Evolutionary conservation across 2,113 vertebrate genomes (phyloP).

Genomic region (Hippocampus abdominalis): DNA sequence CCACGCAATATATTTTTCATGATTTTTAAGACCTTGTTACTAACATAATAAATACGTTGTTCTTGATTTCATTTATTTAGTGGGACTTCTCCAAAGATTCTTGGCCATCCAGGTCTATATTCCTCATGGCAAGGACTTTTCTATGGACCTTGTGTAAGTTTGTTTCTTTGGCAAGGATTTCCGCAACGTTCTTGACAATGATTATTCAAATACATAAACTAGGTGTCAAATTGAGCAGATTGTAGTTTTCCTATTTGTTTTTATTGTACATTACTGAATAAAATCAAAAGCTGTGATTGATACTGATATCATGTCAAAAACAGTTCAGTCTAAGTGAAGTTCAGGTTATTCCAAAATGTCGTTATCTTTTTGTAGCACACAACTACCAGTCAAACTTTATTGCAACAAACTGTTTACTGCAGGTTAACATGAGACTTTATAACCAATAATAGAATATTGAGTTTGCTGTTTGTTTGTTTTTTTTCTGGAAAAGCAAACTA

Average conservation of each 20-base stretch:
- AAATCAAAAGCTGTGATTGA: neutral
- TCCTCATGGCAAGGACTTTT: constrained; percentile 69
- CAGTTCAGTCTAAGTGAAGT: neutral
- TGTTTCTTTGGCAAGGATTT: neutral
- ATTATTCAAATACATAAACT: neutral
- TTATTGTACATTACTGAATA: neutral
- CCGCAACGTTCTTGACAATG: neutral
- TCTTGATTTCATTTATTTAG: constrained; percentile 35
- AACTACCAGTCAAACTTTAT: neutral
- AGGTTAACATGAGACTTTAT: neutral
- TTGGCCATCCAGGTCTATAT: constrained; percentile 73
- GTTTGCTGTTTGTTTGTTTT: neutral
- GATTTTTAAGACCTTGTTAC: constrained; percentile 1
- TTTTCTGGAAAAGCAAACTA: neutral
- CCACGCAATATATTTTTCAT: neutral
- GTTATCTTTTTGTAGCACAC: neutral
- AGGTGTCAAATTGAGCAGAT: neutral
- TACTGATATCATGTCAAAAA: neutral
- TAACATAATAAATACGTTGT: constrained; percentile 1
- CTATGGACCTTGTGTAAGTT: constrained; percentile 71
- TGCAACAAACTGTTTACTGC: neutral
- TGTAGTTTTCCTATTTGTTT: neutral
- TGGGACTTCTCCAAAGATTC: constrained; percentile 72
- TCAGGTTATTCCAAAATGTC: neutral
- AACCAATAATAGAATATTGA: neutral